Conservation (phyloP, 2,113 vertebrate genomes). For the Hydrochoerus hydrochaeris region DNA sequence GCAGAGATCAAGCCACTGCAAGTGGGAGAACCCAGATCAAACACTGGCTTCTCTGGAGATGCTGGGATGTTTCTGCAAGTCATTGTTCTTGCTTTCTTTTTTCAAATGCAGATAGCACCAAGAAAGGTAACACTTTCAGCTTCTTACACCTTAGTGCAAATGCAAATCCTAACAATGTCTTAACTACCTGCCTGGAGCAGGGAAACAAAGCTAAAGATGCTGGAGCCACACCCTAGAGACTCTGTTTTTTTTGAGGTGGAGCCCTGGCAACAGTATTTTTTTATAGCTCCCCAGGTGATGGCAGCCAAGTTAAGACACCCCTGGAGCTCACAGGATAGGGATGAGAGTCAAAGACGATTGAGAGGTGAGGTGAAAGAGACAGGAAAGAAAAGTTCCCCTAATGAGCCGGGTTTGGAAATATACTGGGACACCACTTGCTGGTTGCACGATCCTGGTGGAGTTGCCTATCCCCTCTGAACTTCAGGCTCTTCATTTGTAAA, state of each 20-base stretch:
- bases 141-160: conserved; percentile 63
- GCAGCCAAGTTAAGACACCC: neutral
- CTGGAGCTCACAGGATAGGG: neutral
- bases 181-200: neutral
- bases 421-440: neutral
- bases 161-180: conserved; percentile 27
- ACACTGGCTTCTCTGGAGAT: neutral
- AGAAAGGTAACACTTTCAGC: conserved; percentile 68
- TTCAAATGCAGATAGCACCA: conserved; percentile 68
- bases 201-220: neutral
- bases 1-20: conserved; percentile 43
- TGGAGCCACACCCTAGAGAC: neutral
- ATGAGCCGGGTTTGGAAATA: neutral
- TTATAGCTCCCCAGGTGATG: neutral
- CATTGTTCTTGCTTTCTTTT: conserved; percentile 55
- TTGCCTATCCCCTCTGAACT: neutral
- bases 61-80: conserved; percentile 49
- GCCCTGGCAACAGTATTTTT: neutral
- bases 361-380: neutral
- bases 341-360: neutral
- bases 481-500: conserved; percentile 14
- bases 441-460: neutral
- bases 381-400: neutral
- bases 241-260: neutral
- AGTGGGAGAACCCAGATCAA: conserved; percentile 46